Evolutionary conservation across 2,888 invertebrate species (phyloP), one percentile per base, ranked within the genome.

Genomic region (Agonum fuliginosum): DNA sequence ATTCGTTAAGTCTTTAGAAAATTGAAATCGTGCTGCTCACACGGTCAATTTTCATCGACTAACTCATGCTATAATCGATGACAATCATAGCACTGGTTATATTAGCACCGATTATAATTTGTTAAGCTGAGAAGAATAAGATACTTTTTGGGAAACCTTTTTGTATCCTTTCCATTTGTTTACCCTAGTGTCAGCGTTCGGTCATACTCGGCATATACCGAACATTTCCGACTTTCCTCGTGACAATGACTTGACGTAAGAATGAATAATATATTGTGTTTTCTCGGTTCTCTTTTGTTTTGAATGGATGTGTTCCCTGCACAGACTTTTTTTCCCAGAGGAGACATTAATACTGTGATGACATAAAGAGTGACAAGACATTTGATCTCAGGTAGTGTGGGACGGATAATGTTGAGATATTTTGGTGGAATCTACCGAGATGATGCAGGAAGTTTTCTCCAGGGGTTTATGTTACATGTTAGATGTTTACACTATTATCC

Each of bases 231-330:
- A 24, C 0, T 54, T 12, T n/a, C 67, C 22, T 17, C 12, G 67
- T 41, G 37, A 54, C 54, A 67, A 67, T 41, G 67, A 67, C 67
- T 67, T 67, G 67, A 67, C 67, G 34, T 41, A 22, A 22, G 41
- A 67, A 67, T 37, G 67, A 67, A 67, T 67, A 67, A 67, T 67
- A 67, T 67, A 67, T 67, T 41, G 67, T 41, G 67, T 67, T 67
- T 41, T 37, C 67, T 41, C 8, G 65, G 34, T 41, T 67, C 67
- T 67, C 41, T 22, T 67, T 37, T 67, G 37, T 67, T 37, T 34
- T 41, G 67, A 37, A 67, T 67, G 30, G 67, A 67, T 54, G 51
- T 51, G 24, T 54, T 54, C 54, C 54, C 54, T 22, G 54, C 24
- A 27, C 24, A 54, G 54, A 54, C 54, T 54, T 54, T 54, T 54